Evolutionary conservation across 2,113 vertebrate genomes (phyloP).

Genomic region (Lepisosteus oculatus): DNA sequence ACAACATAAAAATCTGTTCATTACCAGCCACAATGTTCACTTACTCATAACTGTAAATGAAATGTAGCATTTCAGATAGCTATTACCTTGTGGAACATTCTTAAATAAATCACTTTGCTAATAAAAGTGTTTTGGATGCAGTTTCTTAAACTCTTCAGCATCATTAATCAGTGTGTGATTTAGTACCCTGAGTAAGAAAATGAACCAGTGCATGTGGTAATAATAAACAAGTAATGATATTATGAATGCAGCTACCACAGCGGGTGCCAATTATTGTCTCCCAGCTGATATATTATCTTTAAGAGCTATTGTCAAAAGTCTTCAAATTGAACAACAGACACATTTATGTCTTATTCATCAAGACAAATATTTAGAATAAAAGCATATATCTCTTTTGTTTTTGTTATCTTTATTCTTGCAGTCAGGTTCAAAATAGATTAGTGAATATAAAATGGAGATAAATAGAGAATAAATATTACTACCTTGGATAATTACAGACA

Average conservation of each 20-base stretch:
- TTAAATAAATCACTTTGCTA: slow-evolving; percentile 5
- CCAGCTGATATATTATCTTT: slow-evolving; percentile 10
- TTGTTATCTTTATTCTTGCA: not conserved
- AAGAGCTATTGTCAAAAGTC: slow-evolving; percentile 5
- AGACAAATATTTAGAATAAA: slow-evolving; percentile 12
- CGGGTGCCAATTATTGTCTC: slow-evolving; percentile 6
- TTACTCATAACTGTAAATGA: not conserved
- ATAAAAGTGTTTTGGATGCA: slow-evolving; percentile 2
- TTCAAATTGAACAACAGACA: not conserved
- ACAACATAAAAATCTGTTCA: not conserved
- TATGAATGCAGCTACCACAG: slow-evolving; percentile 1
- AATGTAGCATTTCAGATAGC: not conserved
- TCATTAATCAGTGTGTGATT: slow-evolving; percentile 15
- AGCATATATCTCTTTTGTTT: not conserved
- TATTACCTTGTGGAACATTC: slow-evolving; percentile 6
- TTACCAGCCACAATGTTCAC: not conserved
- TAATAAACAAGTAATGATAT: not conserved
- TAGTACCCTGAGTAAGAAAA: not conserved
- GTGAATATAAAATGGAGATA: not conserved
- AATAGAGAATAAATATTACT: not conserved
- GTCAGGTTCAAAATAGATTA: slow-evolving; percentile 3
- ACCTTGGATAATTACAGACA: no score
- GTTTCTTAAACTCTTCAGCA: slow-evolving; percentile 5
- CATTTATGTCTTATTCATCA: slow-evolving; percentile 4
- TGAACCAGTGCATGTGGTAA: not conserved